phyloP scores from a whole-genome alignment of 2,888 invertebrate species.

The Harpalus rufipes region DNA sequence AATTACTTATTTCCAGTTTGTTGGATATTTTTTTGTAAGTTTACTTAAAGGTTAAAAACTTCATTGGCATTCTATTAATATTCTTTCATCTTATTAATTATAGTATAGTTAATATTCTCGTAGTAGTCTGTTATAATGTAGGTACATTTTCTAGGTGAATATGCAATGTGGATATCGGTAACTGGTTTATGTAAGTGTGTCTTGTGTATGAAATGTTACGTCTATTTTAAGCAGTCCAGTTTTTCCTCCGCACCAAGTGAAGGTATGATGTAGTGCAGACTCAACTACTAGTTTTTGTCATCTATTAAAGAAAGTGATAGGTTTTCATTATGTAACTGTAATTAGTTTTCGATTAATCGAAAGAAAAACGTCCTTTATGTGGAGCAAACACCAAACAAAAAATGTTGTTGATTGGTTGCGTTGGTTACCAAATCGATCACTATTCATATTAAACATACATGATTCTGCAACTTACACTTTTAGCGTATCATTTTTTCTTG shows the following conservation, averaged over 20 bases:
- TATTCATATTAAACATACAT: constrained; percentile 22
- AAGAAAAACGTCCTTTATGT: constrained; percentile 55
- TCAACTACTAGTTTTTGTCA: constrained; percentile 37
- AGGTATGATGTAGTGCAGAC: constrained; percentile 35
- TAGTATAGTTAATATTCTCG: no score
- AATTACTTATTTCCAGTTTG: no score
- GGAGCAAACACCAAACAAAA: constrained; percentile 13
- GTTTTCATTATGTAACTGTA: constrained; percentile 59
- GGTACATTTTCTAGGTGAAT: not conserved
- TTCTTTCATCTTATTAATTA: no score
- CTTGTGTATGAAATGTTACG: constrained; percentile 28
- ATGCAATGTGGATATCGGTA: constrained; percentile 19
- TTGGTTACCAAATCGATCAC: constrained; percentile 12
- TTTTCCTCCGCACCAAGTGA: constrained; percentile 29
- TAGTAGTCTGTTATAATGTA: no score
- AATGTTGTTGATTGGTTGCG: constrained; percentile 11
- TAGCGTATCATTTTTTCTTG: not conserved
- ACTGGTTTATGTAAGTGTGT: constrained; percentile 38
- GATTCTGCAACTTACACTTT: constrained; percentile 4
- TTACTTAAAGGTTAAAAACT: no score
- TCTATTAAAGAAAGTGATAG: constrained; percentile 62
- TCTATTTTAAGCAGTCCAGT: constrained; percentile 48
- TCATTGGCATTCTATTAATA: no score
- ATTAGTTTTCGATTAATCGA: constrained; percentile 60
- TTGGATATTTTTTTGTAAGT: no score